Evolutionary conservation across 1,140 invertebrate species (phyloP), one percentile per base, ranked within the genome.

Genomic region (Bombus pascuorum): DNA sequence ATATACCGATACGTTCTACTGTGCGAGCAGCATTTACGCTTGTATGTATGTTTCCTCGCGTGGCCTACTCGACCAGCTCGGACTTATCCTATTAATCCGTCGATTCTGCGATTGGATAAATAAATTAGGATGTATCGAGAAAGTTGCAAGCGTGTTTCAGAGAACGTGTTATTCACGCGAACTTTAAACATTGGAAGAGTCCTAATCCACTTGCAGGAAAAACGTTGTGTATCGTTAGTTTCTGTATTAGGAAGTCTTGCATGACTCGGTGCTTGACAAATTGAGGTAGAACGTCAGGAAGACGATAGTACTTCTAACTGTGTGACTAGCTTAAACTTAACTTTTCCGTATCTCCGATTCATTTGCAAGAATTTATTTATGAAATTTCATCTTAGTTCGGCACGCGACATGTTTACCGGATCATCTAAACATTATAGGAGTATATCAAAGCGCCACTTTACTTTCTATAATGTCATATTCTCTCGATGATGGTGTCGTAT

Each of bases 121-220:
- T 28, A 39, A n/a, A 42, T 77, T 28, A 18, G 5, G 1, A 10
- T 6, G 42, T 34, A 74, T n/a, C 5, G 71, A 44, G 34, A 44
- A 66, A 70, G 22, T 68, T 74, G 47, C 18, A 3, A 80, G 13
- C 25, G 22, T 25, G 53, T 57, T 70, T 34, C 28, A 57, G 4
- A 13, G 74, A 37, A 42, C 42, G n/a, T 37, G 34, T 74, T 75
- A 82, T 79, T 87, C 75, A 71, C 57, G 65, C 10, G 18, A 22
- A 53, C 47, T 22, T 62, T 28, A 37, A 62, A 79, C 73, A 44
- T 78, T 47, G 53, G 18, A 44, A 42, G 59, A 5, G 44, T 18
- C 0, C 6, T 53, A 53, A 53, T 53, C 47, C 18, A 53, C 3
- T 53, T 53, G 8, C 18, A 53, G 18, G 18, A 8, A 22, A 53